Evolutionary conservation across 2,888 invertebrate genomes (phyloP), one percentile per base, ranked within the genome.

Genomic region (Eudasyphora cyanicolor): DNA sequence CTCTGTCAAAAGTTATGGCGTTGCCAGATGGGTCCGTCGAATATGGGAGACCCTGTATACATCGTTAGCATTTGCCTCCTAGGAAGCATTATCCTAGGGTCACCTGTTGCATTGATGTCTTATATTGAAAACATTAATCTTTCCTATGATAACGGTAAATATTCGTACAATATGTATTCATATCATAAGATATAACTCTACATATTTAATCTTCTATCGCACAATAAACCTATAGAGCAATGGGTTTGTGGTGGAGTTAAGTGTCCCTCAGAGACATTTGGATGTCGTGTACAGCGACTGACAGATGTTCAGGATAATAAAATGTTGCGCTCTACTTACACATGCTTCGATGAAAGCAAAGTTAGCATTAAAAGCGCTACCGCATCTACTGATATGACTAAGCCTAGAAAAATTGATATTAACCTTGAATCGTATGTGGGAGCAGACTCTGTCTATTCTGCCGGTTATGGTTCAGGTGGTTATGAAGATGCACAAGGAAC

Each of bases 161-260:
- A 51, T 6, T 6, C 14, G 29, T 1, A 49, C 0, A 29, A 6
- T 42, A 54, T n/a, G 21, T 2, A 51, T 49, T 45, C 21, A 29
- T 32, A 27, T 8, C 0, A 49, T 49, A 70, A 3, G n/a, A 8
- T 2, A 49, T 49, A 49, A n/a, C n/a, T n/a, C n/a, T n/a, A n/a
- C n/a, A n/a, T n/a, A n/a, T n/a, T n/a, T n/a, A n/a, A n/a, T n/a
- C 19, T 21, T 54, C 21, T 21, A 54, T 21, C 7, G 10, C 10
- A n/a, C 4, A 21, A 21, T 49, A 2, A 8, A 35, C n/a, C 2
- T 21, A 17, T 1, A 82, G 82, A 19, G 19, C 45, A n/a, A 38
- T 82, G 82, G 82, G 57, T 35, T 71, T 82, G 82, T 38, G 79
- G 76, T 7, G 49, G 64, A 67, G 5, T 79, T 10, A 12, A 79